Conservation (phyloP, 2,797 vertebrate genomes). For the Spinibarbus caldwelli region DNA sequence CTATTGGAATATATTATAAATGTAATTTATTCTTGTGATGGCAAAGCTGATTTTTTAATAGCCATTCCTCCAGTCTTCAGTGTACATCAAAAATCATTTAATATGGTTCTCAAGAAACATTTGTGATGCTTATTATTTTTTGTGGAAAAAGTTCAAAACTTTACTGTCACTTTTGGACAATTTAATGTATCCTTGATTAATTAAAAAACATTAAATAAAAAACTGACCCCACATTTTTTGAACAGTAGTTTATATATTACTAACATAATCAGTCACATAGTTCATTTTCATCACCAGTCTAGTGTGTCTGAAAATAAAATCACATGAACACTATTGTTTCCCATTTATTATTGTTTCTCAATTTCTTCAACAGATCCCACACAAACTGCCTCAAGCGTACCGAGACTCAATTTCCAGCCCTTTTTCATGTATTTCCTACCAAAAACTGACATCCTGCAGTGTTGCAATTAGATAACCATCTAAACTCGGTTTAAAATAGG, state of each 20-base stretch:
- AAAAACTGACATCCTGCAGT: background rate
- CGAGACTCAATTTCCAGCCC: background rate
- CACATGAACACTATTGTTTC: background rate
- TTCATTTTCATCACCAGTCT: background rate
- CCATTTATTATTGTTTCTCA: constrained; percentile 8
- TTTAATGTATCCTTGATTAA: background rate
- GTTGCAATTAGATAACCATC: constrained; percentile 4
- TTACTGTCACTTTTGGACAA: background rate
- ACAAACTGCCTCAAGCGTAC: constrained; percentile 13
- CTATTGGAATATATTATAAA: background rate
- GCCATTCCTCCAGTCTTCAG: background rate
- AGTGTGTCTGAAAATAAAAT: background rate
- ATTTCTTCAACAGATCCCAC: constrained; percentile 30
- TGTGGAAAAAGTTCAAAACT: background rate
- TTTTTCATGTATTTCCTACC: background rate
- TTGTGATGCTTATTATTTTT: background rate
- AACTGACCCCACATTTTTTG: background rate
- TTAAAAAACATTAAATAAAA: background rate
- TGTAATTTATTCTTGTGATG: background rate
- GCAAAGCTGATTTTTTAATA: background rate
- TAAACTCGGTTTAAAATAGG: constrained; percentile 26
- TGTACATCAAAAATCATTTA: background rate
- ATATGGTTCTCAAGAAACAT: background rate
- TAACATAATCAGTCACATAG: background rate
- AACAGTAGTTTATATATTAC: background rate